Percentiles rank a stretch among this genome's conserved stretches.
Conservation (phyloP, 37 sponge, comb jelly and placozoan species). For the Axinella damicornis region DNA sequence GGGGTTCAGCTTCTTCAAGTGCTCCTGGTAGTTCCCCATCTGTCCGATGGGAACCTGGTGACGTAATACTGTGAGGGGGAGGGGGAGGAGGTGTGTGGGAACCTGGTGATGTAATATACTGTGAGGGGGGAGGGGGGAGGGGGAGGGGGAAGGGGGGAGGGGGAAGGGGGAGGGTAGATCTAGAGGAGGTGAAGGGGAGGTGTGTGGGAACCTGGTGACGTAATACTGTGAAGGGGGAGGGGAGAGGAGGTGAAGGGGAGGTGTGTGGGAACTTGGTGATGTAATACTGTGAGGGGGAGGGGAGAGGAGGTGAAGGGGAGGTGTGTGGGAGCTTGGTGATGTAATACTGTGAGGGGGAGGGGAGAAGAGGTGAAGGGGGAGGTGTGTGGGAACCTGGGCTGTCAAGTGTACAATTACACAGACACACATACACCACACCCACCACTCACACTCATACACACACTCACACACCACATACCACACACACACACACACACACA, state of each 20-base stretch:
- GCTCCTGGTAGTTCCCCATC: slow-evolving; percentile 97
- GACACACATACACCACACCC: not conserved
- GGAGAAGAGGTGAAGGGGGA: too few relatives aligned
- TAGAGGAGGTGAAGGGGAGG: not conserved
- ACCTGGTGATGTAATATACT: slow-evolving; percentile 68
- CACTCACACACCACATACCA: too few relatives aligned
- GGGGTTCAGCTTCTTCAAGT: slow-evolving; percentile 82
- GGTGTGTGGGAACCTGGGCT: too few relatives aligned
- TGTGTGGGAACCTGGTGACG: too few relatives aligned
- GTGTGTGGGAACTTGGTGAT: too few relatives aligned
- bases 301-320: too few relatives aligned
- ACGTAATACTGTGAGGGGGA: slow-evolving; percentile 29
- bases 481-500: too few relatives aligned
- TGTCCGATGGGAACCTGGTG: slow-evolving; percentile 90
- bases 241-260: not conserved
- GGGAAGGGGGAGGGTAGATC: not conserved
- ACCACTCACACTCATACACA: slow-evolving; percentile 6
- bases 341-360: too few relatives aligned
- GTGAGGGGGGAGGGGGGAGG: not conserved
- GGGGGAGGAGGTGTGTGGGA: slow-evolving; percentile 48
- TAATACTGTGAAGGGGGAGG: too few relatives aligned
- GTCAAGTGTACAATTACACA: not conserved
- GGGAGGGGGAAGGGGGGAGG: not conserved
- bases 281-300: too few relatives aligned
- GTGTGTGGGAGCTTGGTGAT: too few relatives aligned